These are phyloP conservation scores for Drosophila borborema DNA, from an alignment of 2,888 invertebrate species.

Conservation along the genomic window DNA sequence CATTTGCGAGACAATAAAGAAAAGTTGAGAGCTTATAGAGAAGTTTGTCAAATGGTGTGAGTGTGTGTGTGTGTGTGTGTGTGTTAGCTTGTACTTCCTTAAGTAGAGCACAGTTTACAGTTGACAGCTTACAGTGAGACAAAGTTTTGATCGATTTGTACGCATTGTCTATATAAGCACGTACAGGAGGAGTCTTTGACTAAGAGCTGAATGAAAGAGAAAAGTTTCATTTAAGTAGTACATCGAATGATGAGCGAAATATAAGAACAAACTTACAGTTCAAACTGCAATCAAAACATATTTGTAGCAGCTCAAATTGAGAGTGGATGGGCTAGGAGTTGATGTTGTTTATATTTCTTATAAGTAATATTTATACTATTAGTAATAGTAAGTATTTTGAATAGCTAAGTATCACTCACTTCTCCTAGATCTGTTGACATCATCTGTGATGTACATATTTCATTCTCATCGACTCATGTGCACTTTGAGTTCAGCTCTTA, in stretches of 20 bases:
- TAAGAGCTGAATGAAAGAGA: conserved; percentile 1
- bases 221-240: conserved; percentile 27
- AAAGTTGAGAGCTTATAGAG: conserved; percentile 58
- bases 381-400: too few species aligned
- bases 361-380: not conserved
- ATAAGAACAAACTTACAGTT: not conserved
- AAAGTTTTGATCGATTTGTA: conserved; percentile 69
- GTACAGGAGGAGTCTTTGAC: conserved; percentile 39
- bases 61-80: conserved; percentile 3
- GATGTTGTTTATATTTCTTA: not conserved
- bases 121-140: conserved; percentile 39
- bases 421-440: not conserved
- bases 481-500: not conserved
- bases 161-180: conserved; percentile 58
- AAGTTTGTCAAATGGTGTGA: conserved; percentile 44
- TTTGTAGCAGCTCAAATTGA: not conserved
- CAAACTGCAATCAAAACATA: not conserved
- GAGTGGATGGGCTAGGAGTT: not conserved
- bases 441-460: not conserved
- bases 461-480: not conserved
- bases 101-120: conserved; percentile 25
- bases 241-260: not conserved
- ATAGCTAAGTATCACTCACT: not conserved
- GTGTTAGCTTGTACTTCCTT: conserved; percentile 8
- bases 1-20: conserved; percentile 49